Evolutionary conservation across 2,797 vertebrate species (phyloP).

Genomic region (Petrocephalus schoutedeni): DNA sequence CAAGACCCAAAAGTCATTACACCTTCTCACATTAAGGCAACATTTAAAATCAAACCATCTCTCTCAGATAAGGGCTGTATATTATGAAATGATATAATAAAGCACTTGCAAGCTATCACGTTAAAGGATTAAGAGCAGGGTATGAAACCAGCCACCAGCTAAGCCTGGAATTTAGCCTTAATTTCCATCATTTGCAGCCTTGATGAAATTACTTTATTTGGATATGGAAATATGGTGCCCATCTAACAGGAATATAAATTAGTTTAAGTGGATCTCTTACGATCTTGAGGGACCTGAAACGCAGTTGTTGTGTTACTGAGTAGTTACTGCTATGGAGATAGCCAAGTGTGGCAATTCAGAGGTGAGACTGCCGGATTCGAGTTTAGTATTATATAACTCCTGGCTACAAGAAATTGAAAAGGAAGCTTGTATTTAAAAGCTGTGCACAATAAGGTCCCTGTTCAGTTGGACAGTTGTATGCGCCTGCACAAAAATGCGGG

Average conservation of each 20-base stretch:
- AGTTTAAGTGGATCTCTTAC: not conserved
- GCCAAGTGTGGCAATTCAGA: not conserved
- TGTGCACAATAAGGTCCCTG: not conserved
- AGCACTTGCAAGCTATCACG: not conserved
- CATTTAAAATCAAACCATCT: not conserved
- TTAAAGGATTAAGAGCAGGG: not conserved
- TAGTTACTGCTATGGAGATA: not conserved
- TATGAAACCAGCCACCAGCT: not conserved
- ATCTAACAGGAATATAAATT: not conserved
- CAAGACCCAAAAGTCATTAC: not conserved
- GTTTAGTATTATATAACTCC: not conserved
- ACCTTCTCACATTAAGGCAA: not conserved
- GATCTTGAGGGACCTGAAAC: not conserved
- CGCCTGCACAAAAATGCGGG: not conserved
- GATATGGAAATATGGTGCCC: not conserved
- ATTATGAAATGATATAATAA: constrained; percentile 1
- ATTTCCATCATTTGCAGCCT: constrained; percentile 3
- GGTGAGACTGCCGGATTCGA: not conserved
- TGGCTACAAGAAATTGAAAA: constrained; percentile 3
- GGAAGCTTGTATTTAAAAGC: not conserved
- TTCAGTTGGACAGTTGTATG: not conserved
- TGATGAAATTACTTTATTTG: not conserved
- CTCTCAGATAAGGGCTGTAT: not conserved
- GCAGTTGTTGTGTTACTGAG: not conserved
- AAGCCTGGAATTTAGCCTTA: not conserved